A percentile compares a stretch with the other conserved stretches of the same genome.
These are phyloP conservation scores for Melipona bicolor DNA, from an alignment of 2,888 invertebrate genomes.

Conservation along the genomic window DNA sequence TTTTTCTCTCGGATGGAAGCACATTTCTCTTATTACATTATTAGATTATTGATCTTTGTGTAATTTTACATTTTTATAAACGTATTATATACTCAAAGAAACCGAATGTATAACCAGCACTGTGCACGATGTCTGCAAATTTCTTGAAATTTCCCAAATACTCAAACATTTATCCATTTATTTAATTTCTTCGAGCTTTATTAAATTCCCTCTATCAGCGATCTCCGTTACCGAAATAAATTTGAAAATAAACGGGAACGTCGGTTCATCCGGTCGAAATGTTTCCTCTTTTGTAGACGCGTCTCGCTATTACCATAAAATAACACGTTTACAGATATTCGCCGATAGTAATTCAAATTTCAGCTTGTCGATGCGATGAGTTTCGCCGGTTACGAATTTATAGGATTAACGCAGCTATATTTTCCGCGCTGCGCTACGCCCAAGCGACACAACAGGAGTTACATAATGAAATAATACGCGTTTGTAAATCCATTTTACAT, in stretches of 20 bases:
- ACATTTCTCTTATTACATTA: too few species aligned
- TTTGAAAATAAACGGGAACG: neutral
- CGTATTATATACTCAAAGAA: too few species aligned
- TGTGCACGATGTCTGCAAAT: too few species aligned
- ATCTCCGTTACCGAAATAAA: neutral
- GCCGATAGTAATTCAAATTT: conserved; percentile 22
- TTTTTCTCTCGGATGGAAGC: too few species aligned
- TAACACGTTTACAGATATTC: conserved; percentile 4
- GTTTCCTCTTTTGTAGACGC: neutral
- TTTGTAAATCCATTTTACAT: conserved; percentile 39
- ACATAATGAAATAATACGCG: conserved; percentile 40
- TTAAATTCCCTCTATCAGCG: neutral
- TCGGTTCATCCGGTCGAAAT: neutral
- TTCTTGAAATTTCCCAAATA: too few species aligned
- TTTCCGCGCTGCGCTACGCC: conserved; percentile 17
- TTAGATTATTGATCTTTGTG: too few species aligned
- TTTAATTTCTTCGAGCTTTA: neutral
- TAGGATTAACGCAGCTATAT: conserved; percentile 25
- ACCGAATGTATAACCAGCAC: too few species aligned
- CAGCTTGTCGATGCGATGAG: neutral
- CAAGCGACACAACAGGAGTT: conserved; percentile 17
- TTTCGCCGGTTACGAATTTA: conserved; percentile 23
- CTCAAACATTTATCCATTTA: too few species aligned
- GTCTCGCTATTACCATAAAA: conserved; percentile 6
- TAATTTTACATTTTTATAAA: too few species aligned